Conservation (phyloP, 2,797 vertebrate genomes). For the Poecilia wingei region DNA sequence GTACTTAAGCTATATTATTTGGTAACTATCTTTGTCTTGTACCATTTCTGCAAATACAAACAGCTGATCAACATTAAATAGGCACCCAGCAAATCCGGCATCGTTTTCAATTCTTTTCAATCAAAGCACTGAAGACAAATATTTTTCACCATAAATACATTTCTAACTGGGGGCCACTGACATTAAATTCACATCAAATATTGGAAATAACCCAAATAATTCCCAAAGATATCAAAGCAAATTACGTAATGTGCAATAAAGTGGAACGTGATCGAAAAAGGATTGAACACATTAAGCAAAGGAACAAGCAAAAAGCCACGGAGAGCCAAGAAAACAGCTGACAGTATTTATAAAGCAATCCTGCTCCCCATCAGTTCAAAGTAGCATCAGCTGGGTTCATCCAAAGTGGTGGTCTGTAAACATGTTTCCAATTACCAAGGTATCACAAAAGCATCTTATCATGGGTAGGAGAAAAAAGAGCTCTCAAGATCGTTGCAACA, state of each 20-base stretch:
- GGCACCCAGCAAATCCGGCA: not conserved
- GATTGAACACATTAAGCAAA: not conserved
- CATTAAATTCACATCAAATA: not conserved
- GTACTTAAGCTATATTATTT: not conserved
- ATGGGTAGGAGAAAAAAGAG: not conserved
- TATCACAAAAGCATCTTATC: not conserved
- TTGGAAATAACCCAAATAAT: not conserved
- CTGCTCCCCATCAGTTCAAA: not conserved
- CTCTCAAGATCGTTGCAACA: not conserved
- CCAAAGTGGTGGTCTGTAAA: not conserved
- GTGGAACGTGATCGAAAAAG: not conserved
- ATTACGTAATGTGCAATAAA: not conserved
- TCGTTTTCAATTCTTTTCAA: not conserved
- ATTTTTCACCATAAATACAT: not conserved
- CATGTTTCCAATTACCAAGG: not conserved
- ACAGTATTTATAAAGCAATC: not conserved
- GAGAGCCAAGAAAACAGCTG: not conserved
- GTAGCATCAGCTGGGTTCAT: not conserved
- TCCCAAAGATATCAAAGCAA: not conserved
- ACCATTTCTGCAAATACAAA: not conserved
- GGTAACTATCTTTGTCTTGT: not conserved
- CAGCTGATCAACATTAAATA: not conserved
- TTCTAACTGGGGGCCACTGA: not conserved
- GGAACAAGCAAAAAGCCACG: not conserved
- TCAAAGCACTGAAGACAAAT: not conserved